These are phyloP conservation scores for Allolobophora icterica DNA, from an alignment of 2,888 invertebrate genomes.

Conservation along the genomic window DNA sequence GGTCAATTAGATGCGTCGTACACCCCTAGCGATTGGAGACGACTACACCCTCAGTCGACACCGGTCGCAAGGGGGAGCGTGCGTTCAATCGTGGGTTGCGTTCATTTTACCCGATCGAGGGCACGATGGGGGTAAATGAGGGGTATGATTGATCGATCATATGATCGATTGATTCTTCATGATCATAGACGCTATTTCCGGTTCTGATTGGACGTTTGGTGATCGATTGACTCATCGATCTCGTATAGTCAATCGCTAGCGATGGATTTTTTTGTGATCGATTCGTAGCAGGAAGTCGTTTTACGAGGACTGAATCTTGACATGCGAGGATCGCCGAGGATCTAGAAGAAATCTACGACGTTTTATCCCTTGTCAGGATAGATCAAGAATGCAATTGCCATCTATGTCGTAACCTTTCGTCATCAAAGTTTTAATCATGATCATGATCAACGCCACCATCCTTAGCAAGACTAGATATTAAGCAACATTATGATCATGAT, in stretches of 20 bases:
- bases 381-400: background rate
- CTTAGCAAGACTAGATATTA: background rate
- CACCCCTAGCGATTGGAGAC: background rate
- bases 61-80: background rate
- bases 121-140: background rate
- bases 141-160: background rate
- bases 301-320: background rate
- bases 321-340: background rate
- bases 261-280: conserved; percentile 2
- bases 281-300: too few species aligned
- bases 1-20: background rate
- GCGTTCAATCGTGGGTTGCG: background rate
- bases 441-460: background rate
- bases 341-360: background rate
- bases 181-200: background rate
- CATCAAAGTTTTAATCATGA: background rate
- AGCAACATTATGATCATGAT: too few species aligned
- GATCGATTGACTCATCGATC: background rate
- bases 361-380: background rate
- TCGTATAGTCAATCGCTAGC: background rate
- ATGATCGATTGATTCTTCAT: background rate
- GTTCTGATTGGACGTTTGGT: background rate
- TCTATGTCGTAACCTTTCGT: background rate
- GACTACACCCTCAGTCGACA: background rate
- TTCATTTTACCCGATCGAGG: background rate